Percentiles rank a stretch among this genome's conserved stretches.
phyloP scores from a whole-genome alignment of 2,797 vertebrate species.

The Eulemur coronatus region DNA sequence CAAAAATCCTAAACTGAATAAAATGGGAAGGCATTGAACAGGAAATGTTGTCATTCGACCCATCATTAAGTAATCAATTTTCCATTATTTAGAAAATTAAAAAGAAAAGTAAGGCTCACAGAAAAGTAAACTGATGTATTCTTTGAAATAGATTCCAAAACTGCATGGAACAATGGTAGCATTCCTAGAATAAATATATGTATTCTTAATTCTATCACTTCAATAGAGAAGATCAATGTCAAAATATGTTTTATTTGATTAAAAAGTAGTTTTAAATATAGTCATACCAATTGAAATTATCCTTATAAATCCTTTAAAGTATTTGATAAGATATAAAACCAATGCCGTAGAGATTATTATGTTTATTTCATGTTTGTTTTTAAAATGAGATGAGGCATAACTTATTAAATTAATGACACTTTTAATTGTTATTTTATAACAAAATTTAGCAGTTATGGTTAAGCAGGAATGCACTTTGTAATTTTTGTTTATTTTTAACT shows the following conservation, averaged over 20 bases:
- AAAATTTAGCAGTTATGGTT: neutral
- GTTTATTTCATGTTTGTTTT: neutral
- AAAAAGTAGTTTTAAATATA: conserved; percentile 19
- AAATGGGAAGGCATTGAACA: neutral
- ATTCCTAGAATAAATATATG: neutral
- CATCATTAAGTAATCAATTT: neutral
- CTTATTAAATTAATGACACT: neutral
- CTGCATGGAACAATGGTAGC: neutral
- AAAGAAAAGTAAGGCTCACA: neutral
- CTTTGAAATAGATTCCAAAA: neutral
- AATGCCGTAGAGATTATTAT: neutral
- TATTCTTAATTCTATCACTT: neutral
- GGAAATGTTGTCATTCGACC: neutral
- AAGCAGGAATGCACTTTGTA: neutral
- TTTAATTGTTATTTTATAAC: neutral
- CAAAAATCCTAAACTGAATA: neutral
- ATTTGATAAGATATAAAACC: neutral
- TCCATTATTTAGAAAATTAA: neutral
- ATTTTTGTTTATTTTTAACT: neutral
- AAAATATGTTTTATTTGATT: conserved; percentile 16
- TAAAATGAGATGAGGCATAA: neutral
- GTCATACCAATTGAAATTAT: neutral
- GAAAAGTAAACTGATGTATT: neutral
- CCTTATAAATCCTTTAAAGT: neutral
- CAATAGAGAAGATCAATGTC: neutral